Base-by-base conservation (phyloP, 2,797 vertebrate genomes). In the Poecilia gillii region DNA sequence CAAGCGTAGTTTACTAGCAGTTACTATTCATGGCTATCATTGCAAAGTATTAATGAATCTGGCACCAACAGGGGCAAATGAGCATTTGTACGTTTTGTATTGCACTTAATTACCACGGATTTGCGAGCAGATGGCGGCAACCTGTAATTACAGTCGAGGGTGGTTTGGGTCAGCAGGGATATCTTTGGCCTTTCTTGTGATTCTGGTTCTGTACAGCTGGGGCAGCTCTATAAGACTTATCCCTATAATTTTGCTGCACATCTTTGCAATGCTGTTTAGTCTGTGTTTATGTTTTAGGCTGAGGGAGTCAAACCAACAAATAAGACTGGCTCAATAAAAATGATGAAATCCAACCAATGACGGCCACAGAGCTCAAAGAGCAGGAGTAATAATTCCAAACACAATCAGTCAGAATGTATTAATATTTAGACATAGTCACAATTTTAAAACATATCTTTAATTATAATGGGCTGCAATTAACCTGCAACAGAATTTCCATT, bases 101-200 rank as follows among this genome's bases (percentile, higher is more conserved):
- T 66, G 62, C 62, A 39, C 62, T 66, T 39, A 66, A 66, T 66
- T 66, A 66, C 33, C 18, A 66, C 18, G 14, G 33, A 66, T 66
- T 33, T 39, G 62, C 18, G 18, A 66, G 33, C 33, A 36, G 33
- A 66, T 39, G 62, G 62, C 33, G 36, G 62, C 62, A 39, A 66
- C 62, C 18, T 66, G 62, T 39, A 66, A 66, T 39, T 66, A 66
- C 33, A 33, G 59, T 31, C 2, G 31, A 64, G 59, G 62, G 62
- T 7, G 33, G 62, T 36, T 66, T 66, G 33, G 62, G 62, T 66
- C 62, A 66, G 62, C 36, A 66, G 36, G 62, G 33, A 66, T 66
- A 66, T 33, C 62, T 66, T 39, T 39, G 33, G 62, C 62, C 62
- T 66, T 66, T 36, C 33, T 20, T 66, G 36, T 66, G 62, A 36